Percentiles rank a stretch among this genome's conserved stretches.
Evolutionary conservation across 2,888 invertebrate genomes (phyloP).

Genomic region (Cosmorhoe ocellata): DNA sequence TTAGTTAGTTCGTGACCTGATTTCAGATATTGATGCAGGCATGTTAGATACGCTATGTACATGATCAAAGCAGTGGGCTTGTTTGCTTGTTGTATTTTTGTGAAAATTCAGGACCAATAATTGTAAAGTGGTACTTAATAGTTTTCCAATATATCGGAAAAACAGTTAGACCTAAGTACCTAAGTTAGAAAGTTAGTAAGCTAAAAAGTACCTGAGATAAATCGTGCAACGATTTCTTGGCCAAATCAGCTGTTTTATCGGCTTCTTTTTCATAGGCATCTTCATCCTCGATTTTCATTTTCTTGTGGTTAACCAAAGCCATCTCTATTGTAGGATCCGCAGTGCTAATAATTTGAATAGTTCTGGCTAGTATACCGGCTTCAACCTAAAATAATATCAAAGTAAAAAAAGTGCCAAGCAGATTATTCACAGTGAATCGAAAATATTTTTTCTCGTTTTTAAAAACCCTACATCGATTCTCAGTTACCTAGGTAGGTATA

Average conservation of each 20-base stretch:
- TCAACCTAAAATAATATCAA: slow-evolving; percentile 81
- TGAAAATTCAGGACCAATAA: too few species aligned
- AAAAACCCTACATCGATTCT: too few species aligned
- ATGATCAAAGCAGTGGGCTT: too few species aligned
- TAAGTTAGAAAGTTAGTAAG: slow-evolving; percentile 1
- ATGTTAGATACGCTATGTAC: too few species aligned
- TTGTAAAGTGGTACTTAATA: slow-evolving; percentile 1
- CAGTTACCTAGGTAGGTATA: too few species aligned
- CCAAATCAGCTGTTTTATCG: slow-evolving; percentile 60
- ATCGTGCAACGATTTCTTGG: slow-evolving; percentile 73
- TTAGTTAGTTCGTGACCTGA: too few species aligned
- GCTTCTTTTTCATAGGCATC: slow-evolving; percentile 80
- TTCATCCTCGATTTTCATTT: slow-evolving; percentile 77
- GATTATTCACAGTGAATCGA: too few species aligned
- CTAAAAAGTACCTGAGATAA: slow-evolving; percentile 64
- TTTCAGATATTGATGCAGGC: too few species aligned
- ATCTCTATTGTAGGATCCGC: slow-evolving; percentile 79
- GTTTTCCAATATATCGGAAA: slow-evolving; percentile 16
- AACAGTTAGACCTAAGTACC: slow-evolving; percentile 16
- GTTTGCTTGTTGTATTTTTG: too few species aligned
- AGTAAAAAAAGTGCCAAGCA: neutral
- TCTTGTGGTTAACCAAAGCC: slow-evolving; percentile 77
- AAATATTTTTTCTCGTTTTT: too few species aligned
- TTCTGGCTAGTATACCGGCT: slow-evolving; percentile 88
- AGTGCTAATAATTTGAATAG: slow-evolving; percentile 87